Evolutionary conservation across 1,140 invertebrate species (phyloP), one percentile per base, ranked within the genome.

Genomic region (Sminthurinus signatus): DNA sequence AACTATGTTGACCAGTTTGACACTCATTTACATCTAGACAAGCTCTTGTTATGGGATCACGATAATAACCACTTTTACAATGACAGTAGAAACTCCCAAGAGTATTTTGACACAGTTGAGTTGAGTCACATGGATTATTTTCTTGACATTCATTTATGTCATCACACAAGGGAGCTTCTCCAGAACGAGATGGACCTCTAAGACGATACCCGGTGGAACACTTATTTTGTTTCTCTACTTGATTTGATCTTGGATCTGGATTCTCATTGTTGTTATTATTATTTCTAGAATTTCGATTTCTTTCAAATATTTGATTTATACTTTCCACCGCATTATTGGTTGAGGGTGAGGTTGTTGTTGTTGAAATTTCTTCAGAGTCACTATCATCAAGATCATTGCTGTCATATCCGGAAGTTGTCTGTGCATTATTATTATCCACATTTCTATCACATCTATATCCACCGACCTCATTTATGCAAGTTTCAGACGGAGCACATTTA

Each of bases 11-110:
- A 2, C 77, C 76, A 15, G 79, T 69, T 69, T 81, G 82, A 63
- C 85, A 87, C 67, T 87, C 85, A 73, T 87, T 85, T 12, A 86
- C 77, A 72, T 87, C 81, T 29, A 81, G 75, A 67, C 83, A 85
- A 19, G 80, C 78, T 36, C 76, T 75, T 0, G 81, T 82, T 2
- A 80, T 64, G 59, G 79, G 74, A 55, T 84, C 82, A 3, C 77
- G 71, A 36, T 76, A 75, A 64, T 79, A 85, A 25, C 83, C 83
- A 21, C 65, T 64, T 64, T 73, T 76, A 68, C 83, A 85, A 5
- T 64, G 57, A 66, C 82, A 84, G 1, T 54, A 60, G 62, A 75
- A 84, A 46, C 81, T 81, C 21, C 83, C 82, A 12, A 75, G 43
- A 0, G 73, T 80, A 60, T 84, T 84, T 0, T 76, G 62, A 69